Percentiles rank a stretch among this genome's conserved stretches.
Evolutionary conservation across 2,113 vertebrate genomes (phyloP).

Genomic region (Colistium nudipinnis): DNA sequence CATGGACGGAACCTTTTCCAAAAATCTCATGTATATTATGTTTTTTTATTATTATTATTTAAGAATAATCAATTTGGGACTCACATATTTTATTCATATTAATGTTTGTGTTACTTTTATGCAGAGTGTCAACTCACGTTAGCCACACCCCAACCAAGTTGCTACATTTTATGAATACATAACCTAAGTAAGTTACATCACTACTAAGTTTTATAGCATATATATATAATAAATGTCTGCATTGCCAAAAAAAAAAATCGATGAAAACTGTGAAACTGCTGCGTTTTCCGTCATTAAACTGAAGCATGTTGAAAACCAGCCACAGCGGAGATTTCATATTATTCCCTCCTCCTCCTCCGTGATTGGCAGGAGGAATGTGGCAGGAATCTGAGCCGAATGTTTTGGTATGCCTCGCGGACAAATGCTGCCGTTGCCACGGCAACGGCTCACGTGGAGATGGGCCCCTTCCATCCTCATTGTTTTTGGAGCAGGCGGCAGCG

Average conservation of each 20-base stretch:
- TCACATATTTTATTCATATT: background rate
- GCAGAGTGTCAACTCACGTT: background rate
- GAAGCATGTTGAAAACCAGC: background rate
- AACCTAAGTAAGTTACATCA: too few relatives aligned
- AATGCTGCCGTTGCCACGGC: conserved; percentile 46
- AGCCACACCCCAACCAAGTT: background rate
- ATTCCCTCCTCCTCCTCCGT: conserved; percentile 15
- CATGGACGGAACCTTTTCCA: too few relatives aligned
- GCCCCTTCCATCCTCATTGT: conserved; percentile 28
- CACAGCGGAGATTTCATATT: conserved; percentile 5
- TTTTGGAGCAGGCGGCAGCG: conserved; percentile 1
- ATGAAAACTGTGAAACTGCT: background rate
- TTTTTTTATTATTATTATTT: background rate
- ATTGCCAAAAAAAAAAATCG: background rate
- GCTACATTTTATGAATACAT: conserved; percentile 7
- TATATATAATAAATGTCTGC: background rate
- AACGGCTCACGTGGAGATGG: conserved; percentile 22
- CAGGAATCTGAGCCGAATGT: conserved; percentile 46
- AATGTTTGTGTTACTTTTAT: background rate
- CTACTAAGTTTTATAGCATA: background rate
- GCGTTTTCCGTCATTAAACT: too few relatives aligned
- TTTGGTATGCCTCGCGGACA: conserved; percentile 31
- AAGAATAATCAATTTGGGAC: background rate
- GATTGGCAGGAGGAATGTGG: conserved; percentile 54
- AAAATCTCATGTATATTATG: background rate